phyloP scores from a whole-genome alignment of 2,113 vertebrate genomes.

The Notiomystis cincta region DNA sequence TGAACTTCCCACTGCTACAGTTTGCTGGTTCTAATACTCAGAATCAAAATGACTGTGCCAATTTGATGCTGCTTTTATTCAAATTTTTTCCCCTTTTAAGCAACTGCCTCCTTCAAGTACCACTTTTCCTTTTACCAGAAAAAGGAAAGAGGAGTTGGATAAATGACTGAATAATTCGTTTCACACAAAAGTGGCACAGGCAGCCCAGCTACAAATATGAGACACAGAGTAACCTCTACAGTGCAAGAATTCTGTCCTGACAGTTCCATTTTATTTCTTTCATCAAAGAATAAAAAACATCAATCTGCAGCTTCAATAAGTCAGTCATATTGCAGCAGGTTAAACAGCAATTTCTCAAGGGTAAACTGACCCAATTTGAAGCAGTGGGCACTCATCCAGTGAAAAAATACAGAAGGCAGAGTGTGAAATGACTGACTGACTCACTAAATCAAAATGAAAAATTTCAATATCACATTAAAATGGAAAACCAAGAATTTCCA shows the following conservation, averaged over 20 bases:
- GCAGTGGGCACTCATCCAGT: constrained; percentile 1
- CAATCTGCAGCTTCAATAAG: not conserved
- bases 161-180: constrained; percentile 11
- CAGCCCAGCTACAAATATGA: not conserved
- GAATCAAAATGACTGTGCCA: not conserved
- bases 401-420: not conserved
- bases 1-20: not conserved
- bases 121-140: not conserved
- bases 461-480: not conserved
- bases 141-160: not conserved
- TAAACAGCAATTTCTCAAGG: constrained; percentile 27
- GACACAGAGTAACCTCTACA: rapidly evolving
- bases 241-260: not conserved
- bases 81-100: not conserved
- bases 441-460: not conserved
- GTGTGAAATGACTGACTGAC: constrained; percentile 21
- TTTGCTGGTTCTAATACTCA: not conserved
- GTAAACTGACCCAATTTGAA: constrained; percentile 27
- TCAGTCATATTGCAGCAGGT: not conserved
- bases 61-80: not conserved
- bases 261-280: not conserved
- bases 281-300: not conserved
- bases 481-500: not conserved
- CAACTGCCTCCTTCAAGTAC: not conserved
- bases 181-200: not conserved